phyloP scores from a whole-genome alignment of 2,113 vertebrate species.

The Micromys minutus region DNA sequence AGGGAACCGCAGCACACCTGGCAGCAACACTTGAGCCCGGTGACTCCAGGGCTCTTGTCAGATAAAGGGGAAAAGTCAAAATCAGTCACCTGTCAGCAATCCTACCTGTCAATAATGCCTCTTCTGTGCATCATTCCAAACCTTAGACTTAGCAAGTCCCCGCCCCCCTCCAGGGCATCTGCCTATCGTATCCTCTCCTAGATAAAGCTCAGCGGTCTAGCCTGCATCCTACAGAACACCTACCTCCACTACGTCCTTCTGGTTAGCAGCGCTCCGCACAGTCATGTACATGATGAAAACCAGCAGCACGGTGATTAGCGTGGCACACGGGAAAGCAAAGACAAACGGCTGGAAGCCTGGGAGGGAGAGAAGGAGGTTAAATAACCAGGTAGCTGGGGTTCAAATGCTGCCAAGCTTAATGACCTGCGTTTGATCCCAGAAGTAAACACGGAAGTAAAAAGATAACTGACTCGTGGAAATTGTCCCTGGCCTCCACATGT shows the following conservation, averaged over 20 bases:
- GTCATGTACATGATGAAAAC: conserved; percentile 87
- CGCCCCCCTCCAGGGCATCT: background rate
- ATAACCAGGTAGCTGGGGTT: no score
- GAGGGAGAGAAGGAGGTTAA: background rate
- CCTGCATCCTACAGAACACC: background rate
- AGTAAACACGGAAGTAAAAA: background rate
- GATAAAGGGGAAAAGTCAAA: conserved; percentile 85
- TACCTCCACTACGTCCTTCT: conserved; percentile 87
- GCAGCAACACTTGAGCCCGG: conserved; percentile 74
- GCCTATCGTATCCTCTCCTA: background rate
- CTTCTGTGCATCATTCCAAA: background rate
- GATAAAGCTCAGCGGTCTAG: background rate
- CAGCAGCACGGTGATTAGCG: conserved; percentile 85
- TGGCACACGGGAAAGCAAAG: conserved; percentile 89
- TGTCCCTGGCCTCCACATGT: background rate
- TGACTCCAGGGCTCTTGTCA: conserved; percentile 68
- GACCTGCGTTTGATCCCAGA: background rate
- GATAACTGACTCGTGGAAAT: background rate
- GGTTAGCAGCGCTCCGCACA: conserved; percentile 82
- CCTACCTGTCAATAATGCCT: background rate
- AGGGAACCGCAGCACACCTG: conserved; percentile 79
- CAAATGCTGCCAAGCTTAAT: no score
- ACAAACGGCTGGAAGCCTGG: conserved; percentile 85
- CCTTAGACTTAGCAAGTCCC: background rate
- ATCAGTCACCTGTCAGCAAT: conserved; percentile 81